Conservation (phyloP, 2,888 invertebrate genomes). For the Pilophorus perplexus region DNA sequence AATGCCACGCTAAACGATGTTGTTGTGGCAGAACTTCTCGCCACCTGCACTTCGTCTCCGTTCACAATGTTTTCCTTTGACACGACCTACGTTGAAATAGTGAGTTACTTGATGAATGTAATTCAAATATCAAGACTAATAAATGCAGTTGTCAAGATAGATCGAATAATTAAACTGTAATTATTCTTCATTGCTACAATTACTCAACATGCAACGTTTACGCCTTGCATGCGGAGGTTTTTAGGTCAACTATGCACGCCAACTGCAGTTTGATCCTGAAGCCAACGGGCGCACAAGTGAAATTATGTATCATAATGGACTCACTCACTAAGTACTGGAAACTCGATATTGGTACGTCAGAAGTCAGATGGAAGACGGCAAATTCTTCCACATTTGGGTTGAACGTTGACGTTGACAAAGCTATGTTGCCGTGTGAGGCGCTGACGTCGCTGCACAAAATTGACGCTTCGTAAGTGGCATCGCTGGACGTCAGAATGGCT, state of each 20-base stretch:
- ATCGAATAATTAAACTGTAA: neutral
- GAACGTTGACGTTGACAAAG: constrained; percentile 25
- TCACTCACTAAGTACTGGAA: constrained; percentile 56
- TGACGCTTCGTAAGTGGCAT: neutral
- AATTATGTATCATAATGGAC: too few relatives aligned
- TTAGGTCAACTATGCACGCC: too few relatives aligned
- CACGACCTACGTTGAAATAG: constrained; percentile 52
- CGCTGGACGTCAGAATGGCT: neutral
- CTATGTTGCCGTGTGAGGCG: constrained; percentile 2
- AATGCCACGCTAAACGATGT: constrained; percentile 57
- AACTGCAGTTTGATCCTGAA: too few relatives aligned
- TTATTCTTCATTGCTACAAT: too few relatives aligned
- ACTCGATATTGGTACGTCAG: constrained; percentile 55
- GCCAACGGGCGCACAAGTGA: too few relatives aligned
- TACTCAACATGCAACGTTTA: too few relatives aligned
- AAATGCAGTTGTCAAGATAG: neutral
- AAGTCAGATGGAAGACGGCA: constrained; percentile 57
- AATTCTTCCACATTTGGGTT: constrained; percentile 54
- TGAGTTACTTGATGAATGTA: neutral
- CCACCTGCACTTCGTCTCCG: constrained; percentile 50
- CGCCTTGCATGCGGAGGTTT: too few relatives aligned
- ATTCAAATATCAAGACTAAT: neutral
- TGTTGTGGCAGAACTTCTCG: constrained; percentile 48
- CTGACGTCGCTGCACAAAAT: neutral
- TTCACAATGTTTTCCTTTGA: constrained; percentile 57